A percentile compares a stretch with the other conserved stretches of the same genome.
These are phyloP conservation scores for Calycopis cecrops DNA, from an alignment of 1,140 invertebrate genomes.

Conservation along the genomic window DNA sequence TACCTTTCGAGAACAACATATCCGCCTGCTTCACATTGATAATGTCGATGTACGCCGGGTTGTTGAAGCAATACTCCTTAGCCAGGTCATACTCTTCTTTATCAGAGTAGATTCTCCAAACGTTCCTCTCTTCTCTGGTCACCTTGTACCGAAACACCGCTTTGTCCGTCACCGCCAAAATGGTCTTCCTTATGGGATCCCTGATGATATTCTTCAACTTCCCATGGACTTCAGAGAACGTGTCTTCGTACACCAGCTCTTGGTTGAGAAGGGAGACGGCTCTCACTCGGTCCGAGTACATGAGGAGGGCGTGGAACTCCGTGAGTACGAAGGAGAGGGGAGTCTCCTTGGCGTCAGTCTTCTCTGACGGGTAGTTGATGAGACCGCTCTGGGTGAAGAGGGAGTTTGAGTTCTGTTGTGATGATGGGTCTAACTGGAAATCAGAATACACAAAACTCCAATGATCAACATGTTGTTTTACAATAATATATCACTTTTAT, in stretches of 20 bases:
- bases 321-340: slow-evolving; percentile 90
- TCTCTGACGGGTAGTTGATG: slow-evolving; percentile 74
- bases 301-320: slow-evolving; percentile 91
- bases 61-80: slow-evolving; percentile 86
- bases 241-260: slow-evolving; percentile 91
- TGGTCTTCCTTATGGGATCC: slow-evolving; percentile 86
- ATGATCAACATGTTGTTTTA: too few relatives aligned
- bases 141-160: slow-evolving; percentile 92
- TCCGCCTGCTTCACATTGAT: slow-evolving; percentile 94
- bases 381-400: slow-evolving; percentile 78
- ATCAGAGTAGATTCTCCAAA: slow-evolving; percentile 93
- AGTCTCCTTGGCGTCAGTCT: slow-evolving; percentile 50
- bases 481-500: too few relatives aligned
- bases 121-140: slow-evolving; percentile 88
- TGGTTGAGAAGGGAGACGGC: slow-evolving; percentile 91
- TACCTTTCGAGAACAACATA: slow-evolving; percentile 83
- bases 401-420: slow-evolving; percentile 74
- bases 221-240: slow-evolving; percentile 87
- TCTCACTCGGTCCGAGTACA: slow-evolving; percentile 89
- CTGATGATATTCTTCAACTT: slow-evolving; percentile 87
- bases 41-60: slow-evolving; percentile 87
- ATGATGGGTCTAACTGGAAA: slow-evolving; percentile 75
- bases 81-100: slow-evolving; percentile 92
- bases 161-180: slow-evolving; percentile 91
- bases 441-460: slow-evolving; percentile 20